Percentiles rank a stretch among this genome's conserved stretches.
Evolutionary conservation across 2,113 vertebrate genomes (phyloP).

Genomic region (Bos javanicus): DNA sequence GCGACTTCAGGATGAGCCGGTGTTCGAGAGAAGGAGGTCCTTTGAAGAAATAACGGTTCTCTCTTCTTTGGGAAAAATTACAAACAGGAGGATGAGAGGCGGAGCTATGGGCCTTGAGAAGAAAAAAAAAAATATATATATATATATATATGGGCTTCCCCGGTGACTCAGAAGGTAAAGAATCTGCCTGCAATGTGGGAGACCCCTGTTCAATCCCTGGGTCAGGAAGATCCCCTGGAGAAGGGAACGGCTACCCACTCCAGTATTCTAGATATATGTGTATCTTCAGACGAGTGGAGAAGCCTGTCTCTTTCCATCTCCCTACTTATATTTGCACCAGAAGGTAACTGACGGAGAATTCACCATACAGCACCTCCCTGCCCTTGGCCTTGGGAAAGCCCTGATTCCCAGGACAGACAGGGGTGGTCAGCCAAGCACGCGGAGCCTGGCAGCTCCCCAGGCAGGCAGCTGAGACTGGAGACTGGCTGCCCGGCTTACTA

Average conservation of each 20-base stretch:
- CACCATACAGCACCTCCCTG: background rate
- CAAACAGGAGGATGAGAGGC: background rate
- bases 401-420: background rate
- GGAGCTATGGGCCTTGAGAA: background rate
- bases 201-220: background rate
- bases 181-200: background rate
- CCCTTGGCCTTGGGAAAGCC: background rate
- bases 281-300: background rate
- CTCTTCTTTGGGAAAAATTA: background rate
- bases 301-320: background rate
- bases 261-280: background rate
- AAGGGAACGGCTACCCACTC: background rate
- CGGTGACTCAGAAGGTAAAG: background rate
- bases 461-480: background rate
- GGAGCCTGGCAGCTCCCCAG: background rate
- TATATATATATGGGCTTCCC: background rate
- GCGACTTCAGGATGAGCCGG: background rate
- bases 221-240: background rate
- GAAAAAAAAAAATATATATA: rapidly evolving
- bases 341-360: background rate
- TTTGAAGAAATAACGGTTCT: background rate
- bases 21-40: background rate
- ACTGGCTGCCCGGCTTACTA: background rate
- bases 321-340: background rate
- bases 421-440: background rate